Conservation (phyloP, 2,888 invertebrate species). For the Eupithecia abbreviata region DNA sequence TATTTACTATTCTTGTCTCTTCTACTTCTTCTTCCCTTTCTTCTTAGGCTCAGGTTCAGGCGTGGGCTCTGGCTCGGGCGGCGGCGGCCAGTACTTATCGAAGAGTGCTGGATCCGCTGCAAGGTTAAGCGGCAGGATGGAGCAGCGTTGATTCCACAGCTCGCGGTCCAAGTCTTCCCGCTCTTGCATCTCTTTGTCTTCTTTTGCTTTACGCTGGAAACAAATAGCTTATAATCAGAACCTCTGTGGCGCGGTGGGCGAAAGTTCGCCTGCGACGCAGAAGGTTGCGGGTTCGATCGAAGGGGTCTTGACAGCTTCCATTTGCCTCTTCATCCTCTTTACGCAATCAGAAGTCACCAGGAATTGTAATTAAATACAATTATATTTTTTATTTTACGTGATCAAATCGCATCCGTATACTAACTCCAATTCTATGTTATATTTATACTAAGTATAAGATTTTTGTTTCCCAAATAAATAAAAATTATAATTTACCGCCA, state of each 20-base stretch:
- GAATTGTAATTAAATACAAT: too few relatives aligned
- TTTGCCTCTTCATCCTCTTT: too few relatives aligned
- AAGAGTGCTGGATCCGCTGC: slow-evolving; percentile 64
- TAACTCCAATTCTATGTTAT: too few relatives aligned
- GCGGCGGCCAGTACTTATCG: slow-evolving; percentile 74
- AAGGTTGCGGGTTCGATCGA: too few relatives aligned
- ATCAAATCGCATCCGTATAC: too few relatives aligned
- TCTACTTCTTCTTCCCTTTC: slow-evolving; percentile 49
- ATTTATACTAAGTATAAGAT: too few relatives aligned
- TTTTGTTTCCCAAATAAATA: too few relatives aligned
- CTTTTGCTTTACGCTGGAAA: slow-evolving; percentile 58
- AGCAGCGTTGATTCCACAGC: slow-evolving; percentile 60
- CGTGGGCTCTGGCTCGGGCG: slow-evolving; percentile 55
- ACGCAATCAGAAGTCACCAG: too few relatives aligned
- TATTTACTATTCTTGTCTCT: neutral
- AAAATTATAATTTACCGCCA: slow-evolving; percentile 56
- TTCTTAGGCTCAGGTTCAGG: slow-evolving; percentile 52
- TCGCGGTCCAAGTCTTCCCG: slow-evolving; percentile 59
- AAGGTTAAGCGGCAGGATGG: slow-evolving; percentile 64
- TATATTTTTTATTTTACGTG: too few relatives aligned
- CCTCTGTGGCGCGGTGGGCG: too few relatives aligned
- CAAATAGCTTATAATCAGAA: neutral
- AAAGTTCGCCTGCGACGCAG: too few relatives aligned
- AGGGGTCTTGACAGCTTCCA: too few relatives aligned
- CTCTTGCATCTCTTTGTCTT: slow-evolving; percentile 59